phyloP scores from a whole-genome alignment of 2,888 invertebrate species.

The Leptothorax acervorum region DNA sequence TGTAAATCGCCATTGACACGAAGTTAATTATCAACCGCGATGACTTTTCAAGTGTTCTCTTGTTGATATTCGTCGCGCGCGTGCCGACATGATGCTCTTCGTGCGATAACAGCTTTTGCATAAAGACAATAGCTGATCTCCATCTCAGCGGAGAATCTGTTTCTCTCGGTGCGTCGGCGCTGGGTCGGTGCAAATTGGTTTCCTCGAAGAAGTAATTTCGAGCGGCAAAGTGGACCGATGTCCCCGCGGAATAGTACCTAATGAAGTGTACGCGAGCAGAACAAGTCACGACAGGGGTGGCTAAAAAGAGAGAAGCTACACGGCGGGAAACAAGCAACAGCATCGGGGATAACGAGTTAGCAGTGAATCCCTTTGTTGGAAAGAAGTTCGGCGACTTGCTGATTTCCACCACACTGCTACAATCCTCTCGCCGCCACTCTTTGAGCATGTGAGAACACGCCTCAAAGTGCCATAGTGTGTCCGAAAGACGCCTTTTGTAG shows the following conservation, averaged over 20 bases:
- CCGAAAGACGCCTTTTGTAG: background rate
- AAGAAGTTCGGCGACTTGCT: slow-evolving; percentile 60
- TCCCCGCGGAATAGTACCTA: slow-evolving; percentile 66
- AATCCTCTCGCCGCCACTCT: background rate
- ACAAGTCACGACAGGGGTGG: slow-evolving; percentile 64
- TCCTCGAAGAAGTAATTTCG: slow-evolving; percentile 71
- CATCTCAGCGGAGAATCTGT: slow-evolving; percentile 30
- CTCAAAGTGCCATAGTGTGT: background rate
- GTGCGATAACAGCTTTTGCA: slow-evolving; percentile 55
- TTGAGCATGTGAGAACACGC: background rate
- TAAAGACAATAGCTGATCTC: slow-evolving; percentile 51
- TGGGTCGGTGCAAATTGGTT: slow-evolving; percentile 64
- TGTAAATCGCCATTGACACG: background rate
- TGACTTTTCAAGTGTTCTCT: background rate
- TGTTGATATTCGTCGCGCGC: background rate
- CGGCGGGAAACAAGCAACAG: slow-evolving; percentile 55
- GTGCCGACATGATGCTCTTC: slow-evolving; percentile 21
- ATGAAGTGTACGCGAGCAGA: slow-evolving; percentile 72
- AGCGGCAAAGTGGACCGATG: slow-evolving; percentile 64
- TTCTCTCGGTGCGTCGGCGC: slow-evolving; percentile 27
- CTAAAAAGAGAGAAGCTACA: slow-evolving; percentile 54
- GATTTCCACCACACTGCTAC: background rate
- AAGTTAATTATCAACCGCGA: background rate
- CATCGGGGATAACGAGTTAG: slow-evolving; percentile 34
- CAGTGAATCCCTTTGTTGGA: slow-evolving; percentile 49